phyloP scores from a whole-genome alignment of 2,797 vertebrate species.

The Anas bahamensis region DNA sequence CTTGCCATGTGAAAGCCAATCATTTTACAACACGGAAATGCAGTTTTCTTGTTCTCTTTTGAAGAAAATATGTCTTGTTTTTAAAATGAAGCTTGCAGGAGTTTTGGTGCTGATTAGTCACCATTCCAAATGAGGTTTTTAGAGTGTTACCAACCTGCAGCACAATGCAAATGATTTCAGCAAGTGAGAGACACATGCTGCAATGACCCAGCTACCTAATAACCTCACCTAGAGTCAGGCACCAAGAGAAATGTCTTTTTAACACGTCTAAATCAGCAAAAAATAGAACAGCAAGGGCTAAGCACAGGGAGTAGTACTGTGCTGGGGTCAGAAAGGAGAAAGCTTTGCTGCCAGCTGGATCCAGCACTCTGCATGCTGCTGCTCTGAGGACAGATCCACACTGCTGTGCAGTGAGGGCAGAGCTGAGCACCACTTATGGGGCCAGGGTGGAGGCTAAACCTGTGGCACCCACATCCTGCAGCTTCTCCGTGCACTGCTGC shows the following conservation, averaged over 20 bases:
- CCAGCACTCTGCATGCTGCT: fast-evolving
- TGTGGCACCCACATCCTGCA: neutral
- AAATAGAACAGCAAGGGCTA: constrained; percentile 30
- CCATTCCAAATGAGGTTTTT: neutral
- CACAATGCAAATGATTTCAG: neutral
- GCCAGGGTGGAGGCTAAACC: neutral
- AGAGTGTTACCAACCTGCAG: neutral
- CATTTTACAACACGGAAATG: neutral
- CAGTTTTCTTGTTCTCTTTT: neutral
- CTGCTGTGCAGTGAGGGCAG: neutral
- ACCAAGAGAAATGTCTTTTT: constrained; percentile 45
- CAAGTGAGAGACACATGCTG: neutral
- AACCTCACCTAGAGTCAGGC: constrained; percentile 29
- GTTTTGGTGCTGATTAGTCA: neutral
- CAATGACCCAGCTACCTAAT: constrained; percentile 3
- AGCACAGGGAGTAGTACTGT: neutral
- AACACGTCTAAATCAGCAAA: neutral
- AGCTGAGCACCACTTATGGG: neutral
- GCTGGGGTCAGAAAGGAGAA: neutral
- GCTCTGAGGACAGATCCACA: neutral
- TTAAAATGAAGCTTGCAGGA: neutral
- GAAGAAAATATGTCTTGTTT: neutral
- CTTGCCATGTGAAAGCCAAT: neutral
- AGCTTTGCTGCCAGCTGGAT: neutral
- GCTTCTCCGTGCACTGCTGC: neutral